These are phyloP conservation scores for Poecilia gillii DNA, from an alignment of 2,797 vertebrate genomes.

Conservation along the genomic window DNA sequence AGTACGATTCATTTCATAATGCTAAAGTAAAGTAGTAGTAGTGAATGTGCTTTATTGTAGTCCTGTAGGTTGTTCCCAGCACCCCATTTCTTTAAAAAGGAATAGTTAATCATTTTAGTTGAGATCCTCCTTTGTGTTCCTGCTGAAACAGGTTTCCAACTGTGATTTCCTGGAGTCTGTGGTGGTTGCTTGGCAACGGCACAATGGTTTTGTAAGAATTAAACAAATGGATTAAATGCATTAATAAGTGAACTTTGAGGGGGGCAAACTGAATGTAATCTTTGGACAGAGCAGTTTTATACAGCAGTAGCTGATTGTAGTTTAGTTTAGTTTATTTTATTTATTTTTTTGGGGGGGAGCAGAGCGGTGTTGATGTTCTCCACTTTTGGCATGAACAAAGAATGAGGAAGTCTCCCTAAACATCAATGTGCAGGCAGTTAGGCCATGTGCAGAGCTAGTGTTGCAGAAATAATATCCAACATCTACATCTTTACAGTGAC, in stretches of 20 bases:
- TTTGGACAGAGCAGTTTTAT: not conserved
- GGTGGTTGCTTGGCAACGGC: slow-evolving; percentile 16
- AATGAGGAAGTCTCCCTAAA: not conserved
- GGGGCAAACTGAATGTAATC: slow-evolving; percentile 2
- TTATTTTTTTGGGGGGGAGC: not conserved
- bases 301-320: not conserved
- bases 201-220: slow-evolving; percentile 27
- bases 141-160: slow-evolving; percentile 16
- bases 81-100: slow-evolving; percentile 7
- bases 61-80: not conserved
- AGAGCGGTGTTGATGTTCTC: not conserved
- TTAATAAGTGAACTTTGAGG: slow-evolving; percentile 24
- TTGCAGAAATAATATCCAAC: not conserved
- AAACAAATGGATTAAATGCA: slow-evolving; percentile 22
- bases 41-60: not conserved
- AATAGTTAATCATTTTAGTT: slow-evolving; percentile 17
- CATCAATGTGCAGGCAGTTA: not conserved
- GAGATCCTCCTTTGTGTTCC: not conserved
- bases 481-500: not conserved
- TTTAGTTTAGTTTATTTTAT: not conserved
- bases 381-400: not conserved
- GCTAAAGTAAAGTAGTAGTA: not conserved
- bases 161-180: slow-evolving; percentile 2
- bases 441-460: slow-evolving; percentile 2
- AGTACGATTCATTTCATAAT: not conserved